These are phyloP conservation scores for Heliothis virescens DNA, from an alignment of 1,140 invertebrate genomes.

Conservation along the genomic window DNA sequence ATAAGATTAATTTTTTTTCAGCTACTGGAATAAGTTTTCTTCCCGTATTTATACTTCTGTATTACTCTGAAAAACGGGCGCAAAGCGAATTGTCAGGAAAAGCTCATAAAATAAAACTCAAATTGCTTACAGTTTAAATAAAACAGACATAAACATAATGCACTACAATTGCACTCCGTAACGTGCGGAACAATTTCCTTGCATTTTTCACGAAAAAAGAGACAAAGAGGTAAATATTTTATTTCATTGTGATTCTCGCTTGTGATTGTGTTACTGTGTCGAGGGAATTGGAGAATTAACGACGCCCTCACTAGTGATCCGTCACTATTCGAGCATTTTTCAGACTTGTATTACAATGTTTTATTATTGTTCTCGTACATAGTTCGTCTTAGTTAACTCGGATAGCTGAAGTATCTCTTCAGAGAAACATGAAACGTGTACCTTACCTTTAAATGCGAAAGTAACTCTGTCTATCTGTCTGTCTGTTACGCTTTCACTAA, in stretches of 20 bases:
- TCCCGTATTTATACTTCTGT: no score
- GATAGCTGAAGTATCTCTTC: no score
- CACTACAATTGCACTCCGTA: neutral
- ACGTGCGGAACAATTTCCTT: conserved; percentile 1
- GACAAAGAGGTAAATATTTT: conserved; percentile 24
- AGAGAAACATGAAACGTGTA: no score
- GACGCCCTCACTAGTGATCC: conserved; percentile 21
- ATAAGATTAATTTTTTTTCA: neutral
- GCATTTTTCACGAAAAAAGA: conserved; percentile 14
- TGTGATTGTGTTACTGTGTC: conserved; percentile 26
- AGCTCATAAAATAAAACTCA: conserved; percentile 1
- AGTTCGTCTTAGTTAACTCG: neutral
- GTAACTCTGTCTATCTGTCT: no score
- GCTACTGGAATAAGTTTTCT: no score
- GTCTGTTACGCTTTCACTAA: no score
- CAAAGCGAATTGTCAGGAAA: no score
- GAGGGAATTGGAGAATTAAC: conserved; percentile 39
- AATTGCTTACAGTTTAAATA: neutral
- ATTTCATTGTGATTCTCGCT: conserved; percentile 31
- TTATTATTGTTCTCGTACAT: conserved; percentile 14
- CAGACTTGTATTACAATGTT: conserved; percentile 9
- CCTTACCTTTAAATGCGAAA: no score
- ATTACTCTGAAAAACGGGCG: no score
- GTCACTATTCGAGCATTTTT: conserved; percentile 22
- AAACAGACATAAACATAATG: neutral